These are phyloP conservation scores for Andricus curvator DNA, from an alignment of 2,888 invertebrate species.

Conservation along the genomic window DNA sequence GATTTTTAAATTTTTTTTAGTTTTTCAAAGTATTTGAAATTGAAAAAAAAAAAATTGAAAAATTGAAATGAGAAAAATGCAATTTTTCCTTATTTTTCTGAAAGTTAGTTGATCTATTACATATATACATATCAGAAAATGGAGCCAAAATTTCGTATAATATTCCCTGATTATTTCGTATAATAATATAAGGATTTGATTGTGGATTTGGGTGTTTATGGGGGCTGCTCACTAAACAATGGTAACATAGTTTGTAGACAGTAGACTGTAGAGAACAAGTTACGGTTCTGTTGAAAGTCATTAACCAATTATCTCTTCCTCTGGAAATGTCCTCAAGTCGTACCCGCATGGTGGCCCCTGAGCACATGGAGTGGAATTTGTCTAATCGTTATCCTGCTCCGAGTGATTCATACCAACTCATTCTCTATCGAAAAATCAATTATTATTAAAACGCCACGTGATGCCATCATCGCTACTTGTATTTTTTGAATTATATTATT, in stretches of 20 bases:
- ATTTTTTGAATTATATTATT: not conserved
- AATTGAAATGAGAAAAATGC: too few relatives aligned
- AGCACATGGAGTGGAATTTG: slow-evolving; percentile 50
- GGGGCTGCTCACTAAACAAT: not conserved
- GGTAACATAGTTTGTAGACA: not conserved
- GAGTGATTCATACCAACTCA: slow-evolving; percentile 66
- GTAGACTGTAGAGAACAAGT: not conserved
- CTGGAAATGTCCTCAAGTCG: slow-evolving; percentile 47
- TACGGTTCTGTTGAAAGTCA: slow-evolving; percentile 1
- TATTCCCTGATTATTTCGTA: not conserved
- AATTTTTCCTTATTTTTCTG: too few relatives aligned
- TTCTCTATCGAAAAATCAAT: slow-evolving; percentile 68
- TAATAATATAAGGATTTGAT: too few relatives aligned
- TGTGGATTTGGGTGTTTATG: not conserved
- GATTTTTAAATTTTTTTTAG: too few relatives aligned
- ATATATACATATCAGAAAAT: too few relatives aligned
- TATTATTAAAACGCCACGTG: slow-evolving; percentile 56
- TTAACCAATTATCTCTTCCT: slow-evolving; percentile 21
- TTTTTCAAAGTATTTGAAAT: too few relatives aligned
- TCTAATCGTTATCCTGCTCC: slow-evolving; percentile 55
- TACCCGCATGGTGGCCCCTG: slow-evolving; percentile 54
- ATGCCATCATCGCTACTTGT: slow-evolving; percentile 57
- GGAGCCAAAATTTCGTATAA: not conserved
- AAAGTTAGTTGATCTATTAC: too few relatives aligned
- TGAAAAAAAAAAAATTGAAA: too few relatives aligned